phyloP scores from a whole-genome alignment of 2,113 vertebrate genomes.

The Menura novaehollandiae region DNA sequence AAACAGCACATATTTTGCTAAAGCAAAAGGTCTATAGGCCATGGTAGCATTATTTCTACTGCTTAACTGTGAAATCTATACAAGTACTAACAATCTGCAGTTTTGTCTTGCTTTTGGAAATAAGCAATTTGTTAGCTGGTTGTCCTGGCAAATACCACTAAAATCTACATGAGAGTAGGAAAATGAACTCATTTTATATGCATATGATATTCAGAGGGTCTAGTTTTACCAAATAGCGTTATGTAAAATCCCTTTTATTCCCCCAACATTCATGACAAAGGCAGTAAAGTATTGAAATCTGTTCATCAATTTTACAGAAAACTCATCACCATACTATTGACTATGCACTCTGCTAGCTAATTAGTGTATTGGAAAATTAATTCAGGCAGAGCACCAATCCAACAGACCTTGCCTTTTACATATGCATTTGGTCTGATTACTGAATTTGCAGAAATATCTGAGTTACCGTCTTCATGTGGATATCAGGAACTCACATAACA shows the following conservation, averaged over 20 bases:
- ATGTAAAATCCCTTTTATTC: not conserved
- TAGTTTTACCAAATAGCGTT: not conserved
- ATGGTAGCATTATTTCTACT: not conserved
- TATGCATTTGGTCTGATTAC: constrained; percentile 18
- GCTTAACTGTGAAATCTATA: not conserved
- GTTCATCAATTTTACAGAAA: not conserved
- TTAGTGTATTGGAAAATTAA: constrained; percentile 17
- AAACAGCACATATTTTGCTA: not conserved
- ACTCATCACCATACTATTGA: not conserved
- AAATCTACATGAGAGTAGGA: not conserved
- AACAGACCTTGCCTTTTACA: not conserved
- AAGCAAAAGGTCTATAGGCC: not conserved
- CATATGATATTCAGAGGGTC: not conserved
- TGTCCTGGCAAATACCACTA: not conserved
- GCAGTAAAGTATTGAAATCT: not conserved
- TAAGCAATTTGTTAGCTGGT: not conserved
- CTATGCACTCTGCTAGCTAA: not conserved
- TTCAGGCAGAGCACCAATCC: not conserved
- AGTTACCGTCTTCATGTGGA: not conserved
- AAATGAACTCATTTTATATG: not conserved
- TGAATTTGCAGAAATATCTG: not conserved
- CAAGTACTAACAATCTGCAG: not conserved
- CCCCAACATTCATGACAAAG: not conserved
- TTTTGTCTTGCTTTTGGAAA: constrained; percentile 13
- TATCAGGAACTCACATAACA: not conserved